Evolutionary conservation across 2,113 vertebrate genomes (phyloP).

Genomic region (Cyphotilapia sp.): DNA sequence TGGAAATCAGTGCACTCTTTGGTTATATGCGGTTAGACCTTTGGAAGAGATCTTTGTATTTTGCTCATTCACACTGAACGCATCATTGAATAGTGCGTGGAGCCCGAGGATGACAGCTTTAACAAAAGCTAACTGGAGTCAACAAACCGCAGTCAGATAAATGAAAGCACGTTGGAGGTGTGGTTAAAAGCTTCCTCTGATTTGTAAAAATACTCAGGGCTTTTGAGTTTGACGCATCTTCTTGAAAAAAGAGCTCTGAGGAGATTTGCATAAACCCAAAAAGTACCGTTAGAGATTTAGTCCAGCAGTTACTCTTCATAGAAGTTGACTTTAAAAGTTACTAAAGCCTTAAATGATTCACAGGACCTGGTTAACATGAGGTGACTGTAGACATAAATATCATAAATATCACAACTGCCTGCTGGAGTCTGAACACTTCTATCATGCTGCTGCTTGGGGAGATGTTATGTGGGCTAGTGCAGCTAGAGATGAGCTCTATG

Average conservation of each 20-base stretch:
- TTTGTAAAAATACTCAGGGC: neutral
- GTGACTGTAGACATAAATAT: neutral
- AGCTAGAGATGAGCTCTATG: fast-evolving
- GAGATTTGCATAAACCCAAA: neutral
- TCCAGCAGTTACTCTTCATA: neutral
- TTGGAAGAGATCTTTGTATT: neutral
- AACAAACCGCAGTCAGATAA: neutral
- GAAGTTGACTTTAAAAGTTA: neutral
- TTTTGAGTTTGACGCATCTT: fast-evolving
- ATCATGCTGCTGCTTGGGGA: fast-evolving
- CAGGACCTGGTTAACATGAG: neutral
- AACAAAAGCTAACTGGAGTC: neutral
- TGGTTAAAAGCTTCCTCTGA: neutral
- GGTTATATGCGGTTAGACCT: neutral
- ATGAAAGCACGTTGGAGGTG: neutral
- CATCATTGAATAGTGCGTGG: neutral
- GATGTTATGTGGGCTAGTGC: neutral
- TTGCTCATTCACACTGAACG: neutral
- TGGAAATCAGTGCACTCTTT: neutral
- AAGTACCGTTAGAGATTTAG: neutral
- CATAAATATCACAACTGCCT: neutral
- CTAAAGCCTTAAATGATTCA: neutral
- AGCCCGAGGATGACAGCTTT: neutral
- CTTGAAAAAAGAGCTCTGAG: neutral
- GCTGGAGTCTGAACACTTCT: neutral